Conservation (phyloP, 2,113 vertebrate genomes). For the Myrmecobius fasciatus region DNA sequence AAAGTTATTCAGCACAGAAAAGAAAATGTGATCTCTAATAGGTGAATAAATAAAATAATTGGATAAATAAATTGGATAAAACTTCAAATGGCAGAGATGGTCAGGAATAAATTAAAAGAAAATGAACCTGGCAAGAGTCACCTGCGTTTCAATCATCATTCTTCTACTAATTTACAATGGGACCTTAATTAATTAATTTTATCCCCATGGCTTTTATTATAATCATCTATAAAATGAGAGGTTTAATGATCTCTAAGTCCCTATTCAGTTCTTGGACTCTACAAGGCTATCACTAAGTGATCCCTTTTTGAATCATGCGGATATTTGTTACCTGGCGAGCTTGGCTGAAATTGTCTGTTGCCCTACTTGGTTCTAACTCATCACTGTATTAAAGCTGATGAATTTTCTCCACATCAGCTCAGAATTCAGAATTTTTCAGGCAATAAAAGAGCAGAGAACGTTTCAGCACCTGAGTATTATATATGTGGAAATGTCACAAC, state of each 20-base stretch:
- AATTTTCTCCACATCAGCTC: neutral
- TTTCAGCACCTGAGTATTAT: neutral
- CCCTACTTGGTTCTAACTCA: neutral
- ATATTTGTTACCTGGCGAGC: neutral
- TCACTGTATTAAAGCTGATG: neutral
- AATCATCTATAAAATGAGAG: neutral
- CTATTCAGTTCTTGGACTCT: neutral
- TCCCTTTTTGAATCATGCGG: neutral
- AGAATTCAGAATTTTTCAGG: neutral
- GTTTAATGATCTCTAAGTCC: neutral
- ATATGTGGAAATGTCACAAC: neutral
- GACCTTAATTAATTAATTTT: neutral
- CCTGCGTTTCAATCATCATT: neutral
- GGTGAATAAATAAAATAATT: neutral
- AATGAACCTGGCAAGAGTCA: neutral
- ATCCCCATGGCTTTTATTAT: neutral
- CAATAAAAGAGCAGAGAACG: neutral
- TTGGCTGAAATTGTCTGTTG: neutral
- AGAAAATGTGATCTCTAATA: neutral
- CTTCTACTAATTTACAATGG: neutral
- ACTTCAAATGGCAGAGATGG: neutral
- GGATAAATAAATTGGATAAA: neutral
- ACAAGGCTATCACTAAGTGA: neutral
- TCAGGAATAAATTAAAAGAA: neutral
- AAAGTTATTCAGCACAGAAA: neutral